phyloP scores from a whole-genome alignment of 2,113 vertebrate genomes.

The Seriola aureovittata region DNA sequence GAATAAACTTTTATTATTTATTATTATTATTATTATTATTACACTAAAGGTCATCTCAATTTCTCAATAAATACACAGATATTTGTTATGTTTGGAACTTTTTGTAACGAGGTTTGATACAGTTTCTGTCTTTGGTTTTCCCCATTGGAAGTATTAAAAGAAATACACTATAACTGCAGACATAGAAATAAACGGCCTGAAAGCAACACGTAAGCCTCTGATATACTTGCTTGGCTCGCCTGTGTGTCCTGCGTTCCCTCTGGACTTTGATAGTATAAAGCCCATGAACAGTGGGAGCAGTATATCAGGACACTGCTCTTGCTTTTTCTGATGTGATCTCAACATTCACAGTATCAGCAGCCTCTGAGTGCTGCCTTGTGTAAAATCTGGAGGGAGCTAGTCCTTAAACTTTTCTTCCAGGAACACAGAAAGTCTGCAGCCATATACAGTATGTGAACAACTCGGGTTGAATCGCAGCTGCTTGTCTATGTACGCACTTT shows the following conservation, averaged over 20 bases:
- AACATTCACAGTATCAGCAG: neutral
- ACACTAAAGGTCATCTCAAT: neutral
- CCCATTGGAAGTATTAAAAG: no score
- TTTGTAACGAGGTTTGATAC: neutral
- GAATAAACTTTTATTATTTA: no score
- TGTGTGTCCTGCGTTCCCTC: no score
- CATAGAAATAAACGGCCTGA: no score
- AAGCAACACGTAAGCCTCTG: no score
- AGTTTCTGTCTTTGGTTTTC: neutral
- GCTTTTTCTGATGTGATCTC: neutral
- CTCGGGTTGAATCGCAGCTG: neutral
- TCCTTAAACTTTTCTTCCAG: neutral
- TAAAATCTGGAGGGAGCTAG: neutral
- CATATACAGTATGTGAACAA: neutral
- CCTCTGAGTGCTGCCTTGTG: no score
- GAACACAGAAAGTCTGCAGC: neutral
- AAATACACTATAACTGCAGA: no score
- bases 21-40: no score
- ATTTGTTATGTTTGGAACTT: neutral
- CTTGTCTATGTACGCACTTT: no score
- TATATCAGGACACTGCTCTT: neutral
- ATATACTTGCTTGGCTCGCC: no score
- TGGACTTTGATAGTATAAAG: neutral
- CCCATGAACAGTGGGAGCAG: no score
- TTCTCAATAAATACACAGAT: no score